Evolutionary conservation across 2,888 invertebrate species (phyloP), one percentile per base, ranked within the genome.

Genomic region (Escarpia spicata): DNA sequence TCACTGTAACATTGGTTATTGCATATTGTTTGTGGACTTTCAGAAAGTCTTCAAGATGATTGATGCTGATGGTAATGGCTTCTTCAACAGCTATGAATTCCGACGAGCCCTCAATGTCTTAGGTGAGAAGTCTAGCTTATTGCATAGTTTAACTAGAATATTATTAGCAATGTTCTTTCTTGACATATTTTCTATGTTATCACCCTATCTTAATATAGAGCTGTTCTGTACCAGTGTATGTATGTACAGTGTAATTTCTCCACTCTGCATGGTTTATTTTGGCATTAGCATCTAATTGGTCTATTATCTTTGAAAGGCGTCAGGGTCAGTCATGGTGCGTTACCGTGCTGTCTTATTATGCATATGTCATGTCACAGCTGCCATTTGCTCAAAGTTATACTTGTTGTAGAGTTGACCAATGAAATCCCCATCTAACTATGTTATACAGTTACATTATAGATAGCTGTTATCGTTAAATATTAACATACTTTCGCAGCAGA

Each of bases 71-170:
- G 92, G 93, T 12, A 94, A 92, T 75, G 94, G 94, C 31, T 94
- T 93, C 92, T 94, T 94, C 93, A 93, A 92, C 93, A 93, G 94
- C 91, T 94, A 93, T 92, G 94, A 94, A 75, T 94, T 94, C 92
- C 92, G 93, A 37, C 37, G 91, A 4, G 93, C 92, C 60, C 93
- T 94, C 89, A 93, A 92, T 60, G 92, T 92, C 31, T 91, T 94
- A 15, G 94, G 94, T 94, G 43, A 44, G 94, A 75, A 75, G 19
- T 75, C 19, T 26, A 2, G 26, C 19, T 75, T 75, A 26, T 12
- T 8, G 52, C 52, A 10, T 75, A 75, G 26, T 19, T 75, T 19
- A 75, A 6, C 26, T 75, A 6, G 2, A 2, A 19, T 6, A 26
- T 75, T 75, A 75, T 75, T 26, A 75, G 3, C 75, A 75, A 6